Percentiles rank a stretch among this genome's conserved stretches.
Evolutionary conservation across 2,888 invertebrate species (phyloP).

Genomic region (Zygothrica quintamaculata): DNA sequence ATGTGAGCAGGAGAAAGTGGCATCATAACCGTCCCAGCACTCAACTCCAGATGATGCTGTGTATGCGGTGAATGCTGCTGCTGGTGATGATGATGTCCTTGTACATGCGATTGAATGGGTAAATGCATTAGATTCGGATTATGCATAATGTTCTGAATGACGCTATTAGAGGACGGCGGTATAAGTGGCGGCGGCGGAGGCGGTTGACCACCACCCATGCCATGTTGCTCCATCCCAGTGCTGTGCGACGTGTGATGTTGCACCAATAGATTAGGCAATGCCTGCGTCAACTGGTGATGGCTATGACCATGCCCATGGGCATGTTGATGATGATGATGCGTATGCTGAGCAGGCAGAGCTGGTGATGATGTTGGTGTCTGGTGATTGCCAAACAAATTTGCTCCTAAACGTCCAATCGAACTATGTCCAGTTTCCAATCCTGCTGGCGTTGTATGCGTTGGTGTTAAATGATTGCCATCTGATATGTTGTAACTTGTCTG

Average conservation of each 20-base stretch:
- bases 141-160: constrained; percentile 83
- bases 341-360: constrained; percentile 31
- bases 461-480: constrained; percentile 36
- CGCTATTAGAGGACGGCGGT: constrained; percentile 58
- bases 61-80: constrained; percentile 67
- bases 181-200: constrained; percentile 51
- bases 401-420: constrained; percentile 27
- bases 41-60: constrained; percentile 68
- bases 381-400: constrained; percentile 58
- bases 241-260: constrained; percentile 68
- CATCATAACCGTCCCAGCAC: constrained; percentile 56
- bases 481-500: constrained; percentile 51
- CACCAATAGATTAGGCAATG: constrained; percentile 75
- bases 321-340: constrained; percentile 35
- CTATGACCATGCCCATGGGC: constrained; percentile 52
- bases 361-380: constrained; percentile 39
- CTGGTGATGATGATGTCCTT: constrained; percentile 57
- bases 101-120: constrained; percentile 64
- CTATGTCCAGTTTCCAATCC: constrained; percentile 31
- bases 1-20: constrained; percentile 68
- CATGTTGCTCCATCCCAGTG: constrained; percentile 64
- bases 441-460: constrained; percentile 16
- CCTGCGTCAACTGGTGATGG: constrained; percentile 75
- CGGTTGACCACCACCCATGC: constrained; percentile 40
- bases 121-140: constrained; percentile 83